phyloP scores from a whole-genome alignment of 2,888 invertebrate genomes.

The Eurytoma californica region DNA sequence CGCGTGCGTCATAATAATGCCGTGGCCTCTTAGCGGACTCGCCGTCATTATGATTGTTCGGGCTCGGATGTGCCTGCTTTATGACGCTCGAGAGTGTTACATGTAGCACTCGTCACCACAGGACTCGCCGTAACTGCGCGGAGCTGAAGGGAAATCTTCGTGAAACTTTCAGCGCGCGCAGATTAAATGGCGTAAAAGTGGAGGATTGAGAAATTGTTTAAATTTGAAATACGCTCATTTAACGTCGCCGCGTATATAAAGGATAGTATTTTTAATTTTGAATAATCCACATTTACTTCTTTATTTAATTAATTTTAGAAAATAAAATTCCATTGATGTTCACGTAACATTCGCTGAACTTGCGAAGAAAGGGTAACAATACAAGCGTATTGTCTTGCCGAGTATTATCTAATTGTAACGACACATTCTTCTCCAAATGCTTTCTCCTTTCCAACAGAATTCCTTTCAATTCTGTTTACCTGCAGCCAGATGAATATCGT shows the following conservation, averaged over 20 bases:
- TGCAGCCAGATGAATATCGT: constrained; percentile 10
- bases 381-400: constrained; percentile 15
- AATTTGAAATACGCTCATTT: too few species aligned
- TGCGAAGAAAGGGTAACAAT: too few species aligned
- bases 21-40: neutral
- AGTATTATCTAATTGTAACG: constrained; percentile 47
- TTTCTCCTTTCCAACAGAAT: constrained; percentile 33
- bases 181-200: too few species aligned
- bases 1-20: constrained; percentile 8
- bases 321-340: neutral
- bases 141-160: too few species aligned
- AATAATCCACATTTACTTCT: too few species aligned
- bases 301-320: too few species aligned
- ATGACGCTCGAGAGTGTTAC: constrained; percentile 17
- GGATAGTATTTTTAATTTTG: too few species aligned
- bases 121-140: constrained; percentile 36
- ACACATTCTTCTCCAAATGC: constrained; percentile 25
- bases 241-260: too few species aligned
- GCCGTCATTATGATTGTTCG: neutral
- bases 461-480: constrained; percentile 37
- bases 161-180: too few species aligned
- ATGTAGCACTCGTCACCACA: constrained; percentile 12
- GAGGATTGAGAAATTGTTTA: too few species aligned
- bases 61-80: neutral
- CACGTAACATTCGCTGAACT: neutral